These are phyloP conservation scores for Mustela lutreola DNA, from an alignment of 2,113 vertebrate genomes.

Conservation along the genomic window DNA sequence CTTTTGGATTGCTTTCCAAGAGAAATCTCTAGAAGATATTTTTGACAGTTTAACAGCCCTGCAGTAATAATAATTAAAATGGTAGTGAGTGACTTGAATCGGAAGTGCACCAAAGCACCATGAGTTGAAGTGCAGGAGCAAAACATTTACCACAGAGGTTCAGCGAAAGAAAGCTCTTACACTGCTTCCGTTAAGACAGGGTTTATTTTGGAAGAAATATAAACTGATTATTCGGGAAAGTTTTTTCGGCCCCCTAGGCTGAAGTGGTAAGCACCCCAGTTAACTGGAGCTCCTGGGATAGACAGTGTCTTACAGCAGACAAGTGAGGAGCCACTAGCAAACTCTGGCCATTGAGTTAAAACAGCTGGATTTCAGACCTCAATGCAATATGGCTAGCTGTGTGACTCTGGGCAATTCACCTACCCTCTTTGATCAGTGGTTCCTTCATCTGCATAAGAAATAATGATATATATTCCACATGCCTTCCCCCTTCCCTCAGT, in stretches of 20 bases:
- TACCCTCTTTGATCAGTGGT: background rate
- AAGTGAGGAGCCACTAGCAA: background rate
- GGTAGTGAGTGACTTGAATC: conserved; percentile 50
- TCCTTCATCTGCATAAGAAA: conserved; percentile 1
- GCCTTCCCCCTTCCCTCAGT: background rate
- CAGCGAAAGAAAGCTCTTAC: conserved; percentile 36
- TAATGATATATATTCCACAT: background rate
- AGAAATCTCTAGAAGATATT: conserved; percentile 76
- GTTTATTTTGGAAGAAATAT: conserved; percentile 50
- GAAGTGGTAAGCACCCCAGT: conserved; percentile 4
- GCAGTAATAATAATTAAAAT: conserved; percentile 66
- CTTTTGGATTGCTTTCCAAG: conserved; percentile 72
- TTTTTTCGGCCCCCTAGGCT: background rate
- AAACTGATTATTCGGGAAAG: conserved; percentile 19
- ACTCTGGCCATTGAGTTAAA: background rate
- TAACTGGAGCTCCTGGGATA: background rate
- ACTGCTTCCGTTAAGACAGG: conserved; percentile 56
- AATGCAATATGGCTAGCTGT: background rate
- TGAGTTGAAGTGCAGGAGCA: conserved; percentile 72
- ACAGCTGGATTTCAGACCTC: background rate
- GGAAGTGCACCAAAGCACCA: conserved; percentile 56
- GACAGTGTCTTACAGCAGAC: background rate
- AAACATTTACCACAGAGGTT: conserved; percentile 63
- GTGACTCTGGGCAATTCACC: background rate
- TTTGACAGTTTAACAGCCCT: conserved; percentile 75